A percentile compares a stretch with the other conserved stretches of the same genome.
Evolutionary conservation across 2,888 invertebrate genomes (phyloP).

Genomic region (Cyaniris semiargus): DNA sequence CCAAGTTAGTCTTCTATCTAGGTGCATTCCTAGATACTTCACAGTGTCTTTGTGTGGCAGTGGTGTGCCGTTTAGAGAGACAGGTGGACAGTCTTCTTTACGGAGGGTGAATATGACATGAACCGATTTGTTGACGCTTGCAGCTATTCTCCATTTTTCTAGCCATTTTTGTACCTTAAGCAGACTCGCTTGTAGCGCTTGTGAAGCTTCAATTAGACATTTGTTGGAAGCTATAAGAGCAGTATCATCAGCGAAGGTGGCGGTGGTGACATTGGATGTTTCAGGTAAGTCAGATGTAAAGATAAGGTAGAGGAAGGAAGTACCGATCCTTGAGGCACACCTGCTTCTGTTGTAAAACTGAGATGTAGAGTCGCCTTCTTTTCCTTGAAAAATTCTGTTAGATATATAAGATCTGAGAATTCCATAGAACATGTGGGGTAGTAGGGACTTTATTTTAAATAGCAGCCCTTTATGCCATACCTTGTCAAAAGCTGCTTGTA

Average conservation of each 20-base stretch:
- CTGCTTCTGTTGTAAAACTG: background rate
- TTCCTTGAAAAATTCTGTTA: constrained; percentile 24
- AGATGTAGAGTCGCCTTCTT: background rate
- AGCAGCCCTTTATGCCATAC: constrained; percentile 28
- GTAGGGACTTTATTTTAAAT: constrained; percentile 26
- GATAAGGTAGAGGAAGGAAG: constrained; percentile 11
- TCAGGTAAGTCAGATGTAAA: constrained; percentile 20
- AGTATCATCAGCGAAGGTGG: constrained; percentile 29
- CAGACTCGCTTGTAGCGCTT: constrained; percentile 1
- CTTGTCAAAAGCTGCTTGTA: constrained; percentile 15
- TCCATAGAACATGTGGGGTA: constrained; percentile 24
- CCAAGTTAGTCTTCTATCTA: no score
- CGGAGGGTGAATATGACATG: constrained; percentile 25
- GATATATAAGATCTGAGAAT: constrained; percentile 30
- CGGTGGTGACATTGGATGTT: background rate
- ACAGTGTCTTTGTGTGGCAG: constrained; percentile 10
- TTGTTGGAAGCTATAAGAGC: constrained; percentile 20
- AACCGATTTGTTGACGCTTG: background rate
- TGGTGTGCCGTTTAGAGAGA: background rate
- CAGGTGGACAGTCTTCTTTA: constrained; percentile 8
- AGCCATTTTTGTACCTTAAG: constrained; percentile 13
- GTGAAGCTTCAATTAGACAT: background rate
- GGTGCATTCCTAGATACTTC: constrained; percentile 29
- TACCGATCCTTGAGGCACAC: background rate
- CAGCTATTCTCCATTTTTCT: background rate